Base-by-base conservation (phyloP, 2,888 invertebrate genomes). In the Idaea biselata region DNA sequence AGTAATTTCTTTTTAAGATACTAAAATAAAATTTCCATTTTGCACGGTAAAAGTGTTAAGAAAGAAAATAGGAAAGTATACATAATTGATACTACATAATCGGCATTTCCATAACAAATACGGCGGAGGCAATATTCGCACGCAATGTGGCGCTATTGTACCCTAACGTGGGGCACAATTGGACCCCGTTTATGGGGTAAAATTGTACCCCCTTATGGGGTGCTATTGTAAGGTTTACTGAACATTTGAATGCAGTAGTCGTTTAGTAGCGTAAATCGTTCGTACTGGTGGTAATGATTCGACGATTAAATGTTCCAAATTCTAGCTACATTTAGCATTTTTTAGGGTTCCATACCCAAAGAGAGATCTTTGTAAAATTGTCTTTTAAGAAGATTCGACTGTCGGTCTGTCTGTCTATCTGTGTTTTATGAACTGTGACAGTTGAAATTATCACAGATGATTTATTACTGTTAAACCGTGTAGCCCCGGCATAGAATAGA, bases 71-170 rank as follows among this genome's bases (percentile, higher is more conserved):
- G 44, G 11, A 44, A 44, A 44, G 44, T 44, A 44, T 44, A 3
- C 44, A 44, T 44, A 44, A 44, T 44, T 44, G 44, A 44, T 44
- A 44, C 11, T 44, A 44, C 44, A 44, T 44, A 44, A 44, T 65
- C 68, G 44, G 44, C 11, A 44, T 44, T 44, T 44, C 44, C 44
- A 44, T 44, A 44, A 44, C 44, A 44, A 44, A 83, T 83, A 87
- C 82, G 76, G 44, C 11, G 44, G 11, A 44, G 44, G 44, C 44
- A 44, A 44, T 44, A 44, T 44, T 44, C 44, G 44, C 44, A 44
- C 44, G 44, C 44, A 44, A 44, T 44, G 44, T 44, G 44, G 44
- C 2, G 44, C 44, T 8, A 44, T 44, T 44, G 44, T 44, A 11
- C 44, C 44, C 44, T 44, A 44, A 44, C 11, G 44, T 44, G 65